Evolutionary conservation across 2,797 vertebrate species (phyloP), one percentile per base, ranked within the genome.

Genomic region (Sciurus vulgaris): DNA sequence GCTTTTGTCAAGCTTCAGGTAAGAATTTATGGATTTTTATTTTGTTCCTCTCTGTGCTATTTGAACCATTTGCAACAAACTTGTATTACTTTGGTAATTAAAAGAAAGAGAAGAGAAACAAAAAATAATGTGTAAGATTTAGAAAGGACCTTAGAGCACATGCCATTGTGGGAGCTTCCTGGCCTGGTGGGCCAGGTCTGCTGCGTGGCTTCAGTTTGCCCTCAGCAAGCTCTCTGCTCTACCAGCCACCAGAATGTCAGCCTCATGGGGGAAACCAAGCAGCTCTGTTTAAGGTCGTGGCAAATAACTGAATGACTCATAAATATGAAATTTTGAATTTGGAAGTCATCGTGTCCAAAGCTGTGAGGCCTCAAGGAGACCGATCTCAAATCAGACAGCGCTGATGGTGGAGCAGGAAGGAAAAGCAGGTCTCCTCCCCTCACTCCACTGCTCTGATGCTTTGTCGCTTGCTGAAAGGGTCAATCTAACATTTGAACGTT

Each of bases 1-100:
- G 99, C 98, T 99, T 99, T 91, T 99, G 99, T 94, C 99, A 99
- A 84, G 98, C 99, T 5, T 98, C 99, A 96, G 99, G 99, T 99
- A 96, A 98, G 99, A 78, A 3, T 47, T 44, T 13, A 10, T 0
- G 9, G 7, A 9, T 47, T 59, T 49, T 63, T n/a, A 26, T 79
- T 82, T 78, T 35, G 11, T 35, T 56, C 17, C 41, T 17, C 28
- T 61, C 74, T 54, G 6, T 56, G 4, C 28, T 63, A 1, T 56
- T 65, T 63, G 61, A 67, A 83, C 74, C 35, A 8, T 47, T 84
- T 91, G 72, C 44, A 17, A 7, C 38, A 56, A 24, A 24, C 24
- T 15, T 33, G 7, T 5, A 10, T 79, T 81, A 9, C 54, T 79
- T 74, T 56, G 3, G 3, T 73, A 22, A 44, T 67, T 59, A 13